phyloP scores from a whole-genome alignment of 2,797 vertebrate species.

The Karalla daura region DNA sequence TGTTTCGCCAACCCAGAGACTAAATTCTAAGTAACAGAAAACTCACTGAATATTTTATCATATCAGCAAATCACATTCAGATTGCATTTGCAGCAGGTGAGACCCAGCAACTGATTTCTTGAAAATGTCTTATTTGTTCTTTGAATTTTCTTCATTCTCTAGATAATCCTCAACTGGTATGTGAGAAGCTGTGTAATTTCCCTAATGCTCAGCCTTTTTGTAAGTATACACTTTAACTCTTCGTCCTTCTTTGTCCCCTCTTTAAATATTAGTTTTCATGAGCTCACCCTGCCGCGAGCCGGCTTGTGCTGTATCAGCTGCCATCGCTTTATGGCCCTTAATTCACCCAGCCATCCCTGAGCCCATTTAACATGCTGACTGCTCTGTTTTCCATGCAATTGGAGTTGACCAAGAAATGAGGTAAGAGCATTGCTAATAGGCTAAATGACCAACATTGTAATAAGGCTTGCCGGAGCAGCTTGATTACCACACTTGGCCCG shows the following conservation, averaged over 20 bases:
- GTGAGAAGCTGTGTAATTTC: constrained; percentile 29
- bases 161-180: constrained; percentile 11
- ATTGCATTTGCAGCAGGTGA: neutral
- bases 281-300: constrained; percentile 54
- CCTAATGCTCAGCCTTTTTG: constrained; percentile 34
- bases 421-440: constrained; percentile 79
- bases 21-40: constrained; percentile 2
- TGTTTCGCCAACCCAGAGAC: neutral
- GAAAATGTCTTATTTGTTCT: constrained; percentile 16
- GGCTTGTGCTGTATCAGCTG: constrained; percentile 62
- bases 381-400: constrained; percentile 81
- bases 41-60: neutral
- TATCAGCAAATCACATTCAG: neutral
- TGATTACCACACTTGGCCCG: constrained; percentile 78
- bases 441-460: constrained; percentile 78
- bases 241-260: constrained; percentile 32
- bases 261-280: constrained; percentile 69
- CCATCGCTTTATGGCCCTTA: constrained; percentile 65
- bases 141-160: constrained; percentile 20
- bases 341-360: constrained; percentile 65
- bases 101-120: neutral
- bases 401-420: constrained; percentile 83
- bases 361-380: constrained; percentile 78
- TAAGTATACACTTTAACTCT: constrained; percentile 24
- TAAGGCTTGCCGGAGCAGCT: constrained; percentile 71